Evolutionary conservation across 2,888 invertebrate genomes (phyloP), one percentile per base, ranked within the genome.

Genomic region (Colletes collaris): DNA sequence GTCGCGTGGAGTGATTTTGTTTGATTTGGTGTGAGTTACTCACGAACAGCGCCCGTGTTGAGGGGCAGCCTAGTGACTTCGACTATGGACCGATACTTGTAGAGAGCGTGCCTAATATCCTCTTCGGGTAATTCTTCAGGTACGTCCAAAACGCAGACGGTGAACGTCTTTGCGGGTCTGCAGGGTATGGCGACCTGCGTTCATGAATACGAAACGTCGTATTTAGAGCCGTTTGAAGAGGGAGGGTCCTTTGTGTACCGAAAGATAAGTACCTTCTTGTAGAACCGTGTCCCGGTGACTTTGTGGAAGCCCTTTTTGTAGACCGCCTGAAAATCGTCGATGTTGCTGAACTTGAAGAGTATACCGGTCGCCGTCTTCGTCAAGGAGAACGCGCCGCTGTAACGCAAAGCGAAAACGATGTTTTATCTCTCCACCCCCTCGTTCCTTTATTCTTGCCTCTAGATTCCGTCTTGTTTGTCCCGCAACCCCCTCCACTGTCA

Each of bases 321-420:
- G 84, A 97, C 97, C 92, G 96, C 96, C 93, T 97, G 97, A 93
- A 96, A 97, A 92, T 97, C 97, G 86, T 97, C 97, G 84, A 97
- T 96, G 93, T 96, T 96, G 87, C 97, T 97, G 93, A 97, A 97
- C 93, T 97, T 97, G 94, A 97, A 97, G 82, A 97, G 95, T 90
- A 97, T 97, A 74, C 97, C 97, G 59, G 97, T 97, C 66, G 97
- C 97, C 0, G 97, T 97, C 94, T 97, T 97, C 83, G 97, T 97
- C 88, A 97, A 94, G 86, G 97, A 97, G 94, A 97, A 97, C 90
- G 97, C 96, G 69, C 97, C 97, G 89, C 96, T 96, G 73, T 64
- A 75, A 81, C 65, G 68, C 56, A 72, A 79, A 74, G 44, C 52
- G 74, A 66, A 52, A 75, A 75, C 70, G 50, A 59, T 6, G 59